Percentiles rank a stretch among this genome's conserved stretches.
phyloP scores from a whole-genome alignment of 2,113 vertebrate genomes.

The Condylura cristata region DNA sequence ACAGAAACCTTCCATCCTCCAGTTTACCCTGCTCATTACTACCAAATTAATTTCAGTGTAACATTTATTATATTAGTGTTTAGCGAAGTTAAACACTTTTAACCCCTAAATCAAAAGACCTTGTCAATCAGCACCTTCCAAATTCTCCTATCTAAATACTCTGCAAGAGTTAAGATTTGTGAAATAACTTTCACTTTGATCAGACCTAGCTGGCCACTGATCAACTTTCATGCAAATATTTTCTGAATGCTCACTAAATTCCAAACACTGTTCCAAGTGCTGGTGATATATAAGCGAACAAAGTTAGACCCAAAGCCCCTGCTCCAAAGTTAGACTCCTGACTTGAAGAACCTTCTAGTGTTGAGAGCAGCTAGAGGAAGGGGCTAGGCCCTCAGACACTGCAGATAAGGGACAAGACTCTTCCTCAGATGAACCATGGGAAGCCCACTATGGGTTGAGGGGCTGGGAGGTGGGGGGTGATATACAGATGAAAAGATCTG shows the following conservation, averaged over 20 bases:
- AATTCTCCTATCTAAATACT: neutral
- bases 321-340: neutral
- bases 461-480: neutral
- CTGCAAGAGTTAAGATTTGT: neutral
- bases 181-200: slow-evolving; percentile 30
- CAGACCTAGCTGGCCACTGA: neutral
- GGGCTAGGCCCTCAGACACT: neutral
- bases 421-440: neutral
- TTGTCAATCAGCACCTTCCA: slow-evolving; percentile 5
- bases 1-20: neutral
- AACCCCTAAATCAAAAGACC: neutral
- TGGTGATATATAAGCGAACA: neutral
- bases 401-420: neutral
- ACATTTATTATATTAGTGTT: neutral
- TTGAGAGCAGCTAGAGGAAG: too few relatives aligned
- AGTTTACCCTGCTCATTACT: neutral
- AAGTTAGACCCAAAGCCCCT: neutral
- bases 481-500: neutral
- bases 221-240: neutral
- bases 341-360: neutral
- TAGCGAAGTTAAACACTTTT: neutral
- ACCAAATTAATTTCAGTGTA: slow-evolving; percentile 25
- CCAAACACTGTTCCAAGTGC: neutral
- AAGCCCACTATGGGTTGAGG: neutral
- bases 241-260: neutral